phyloP scores from a whole-genome alignment of 2,888 invertebrate genomes.

The Exephanes ischioxanthus region DNA sequence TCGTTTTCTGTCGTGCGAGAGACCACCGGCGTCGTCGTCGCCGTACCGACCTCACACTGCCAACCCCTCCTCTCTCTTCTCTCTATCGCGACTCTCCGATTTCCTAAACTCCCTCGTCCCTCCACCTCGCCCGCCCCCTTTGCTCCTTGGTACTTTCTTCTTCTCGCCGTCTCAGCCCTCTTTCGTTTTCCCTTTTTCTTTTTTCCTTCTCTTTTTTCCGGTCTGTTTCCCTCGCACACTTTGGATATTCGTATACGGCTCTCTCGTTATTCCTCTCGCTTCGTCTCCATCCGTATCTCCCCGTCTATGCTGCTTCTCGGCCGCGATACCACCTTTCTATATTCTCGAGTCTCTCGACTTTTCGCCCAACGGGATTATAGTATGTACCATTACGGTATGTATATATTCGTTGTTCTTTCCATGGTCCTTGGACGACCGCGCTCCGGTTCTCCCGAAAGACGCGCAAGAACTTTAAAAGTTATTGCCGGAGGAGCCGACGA shows the following conservation, averaged over 20 bases:
- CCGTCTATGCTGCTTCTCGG: constrained; percentile 3
- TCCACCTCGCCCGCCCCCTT: not conserved
- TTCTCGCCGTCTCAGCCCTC: constrained; percentile 25
- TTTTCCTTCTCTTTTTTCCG: not conserved
- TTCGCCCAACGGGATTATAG: constrained; percentile 14
- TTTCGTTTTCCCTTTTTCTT: not conserved
- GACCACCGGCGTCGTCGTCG: constrained; percentile 40
- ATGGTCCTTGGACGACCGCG: constrained; percentile 55
- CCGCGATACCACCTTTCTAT: constrained; percentile 32
- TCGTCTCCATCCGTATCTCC: constrained; percentile 9
- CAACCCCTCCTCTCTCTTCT: constrained; percentile 22
- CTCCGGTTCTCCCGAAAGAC: constrained; percentile 56
- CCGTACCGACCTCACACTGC: constrained; percentile 44
- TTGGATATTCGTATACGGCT: constrained; percentile 16
- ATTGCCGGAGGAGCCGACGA: constrained; percentile 76
- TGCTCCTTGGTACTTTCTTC: constrained; percentile 14
- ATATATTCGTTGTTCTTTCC: constrained; percentile 66
- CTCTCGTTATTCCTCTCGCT: constrained; percentile 13
- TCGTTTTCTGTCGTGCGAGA: constrained; percentile 27
- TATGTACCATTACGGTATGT: constrained; percentile 32
- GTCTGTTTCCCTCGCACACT: not conserved
- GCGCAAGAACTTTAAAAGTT: constrained; percentile 79
- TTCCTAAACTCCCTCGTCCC: constrained; percentile 33
- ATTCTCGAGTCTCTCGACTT: constrained; percentile 17
- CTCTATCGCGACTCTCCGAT: constrained; percentile 29